phyloP scores from a whole-genome alignment of 2,888 invertebrate species.

The Orchestes rusci region DNA sequence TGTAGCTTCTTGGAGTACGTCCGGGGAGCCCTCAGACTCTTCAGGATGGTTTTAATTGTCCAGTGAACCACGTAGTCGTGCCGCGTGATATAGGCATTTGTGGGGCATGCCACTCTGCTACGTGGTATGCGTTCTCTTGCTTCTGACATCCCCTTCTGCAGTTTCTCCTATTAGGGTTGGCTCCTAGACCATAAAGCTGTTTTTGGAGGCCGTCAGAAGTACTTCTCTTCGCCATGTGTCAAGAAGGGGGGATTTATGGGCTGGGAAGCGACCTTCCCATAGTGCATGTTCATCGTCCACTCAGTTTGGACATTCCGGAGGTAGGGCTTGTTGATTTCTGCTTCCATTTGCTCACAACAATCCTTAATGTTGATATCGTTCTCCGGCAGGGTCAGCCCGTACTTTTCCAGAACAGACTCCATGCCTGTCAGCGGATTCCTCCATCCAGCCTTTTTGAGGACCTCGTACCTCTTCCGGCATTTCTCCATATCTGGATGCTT shows the following conservation, averaged over 20 bases:
- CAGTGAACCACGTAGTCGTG: too few species aligned
- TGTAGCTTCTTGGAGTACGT: too few species aligned
- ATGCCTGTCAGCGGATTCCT: conserved; percentile 12
- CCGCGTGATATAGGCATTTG: too few species aligned
- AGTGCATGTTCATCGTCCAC: conserved; percentile 23
- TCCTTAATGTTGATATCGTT: conserved; percentile 2
- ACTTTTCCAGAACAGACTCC: too few species aligned
- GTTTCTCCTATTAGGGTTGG: conserved; percentile 7
- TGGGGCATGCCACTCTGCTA: too few species aligned
- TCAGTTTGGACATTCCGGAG: too few species aligned
- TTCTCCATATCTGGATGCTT: conserved; percentile 10
- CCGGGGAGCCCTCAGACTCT: too few species aligned
- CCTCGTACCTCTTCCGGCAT: conserved; percentile 6
- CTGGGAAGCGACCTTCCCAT: conserved; percentile 24
- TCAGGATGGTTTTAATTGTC: too few species aligned
- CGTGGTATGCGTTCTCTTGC: too few species aligned
- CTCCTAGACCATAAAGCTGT: conserved; percentile 19
- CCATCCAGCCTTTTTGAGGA: conserved; percentile 14
- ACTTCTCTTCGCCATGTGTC: conserved; percentile 19
- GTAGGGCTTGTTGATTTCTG: too few species aligned
- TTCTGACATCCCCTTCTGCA: conserved; percentile 24
- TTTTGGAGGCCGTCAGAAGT: conserved; percentile 26
- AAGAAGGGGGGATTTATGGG: conserved; percentile 11
- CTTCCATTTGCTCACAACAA: neutral
- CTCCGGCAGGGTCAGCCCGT: neutral